These are phyloP conservation scores for Drosophila parabipectinata DNA, from an alignment of 1,140 invertebrate species.

Conservation along the genomic window DNA sequence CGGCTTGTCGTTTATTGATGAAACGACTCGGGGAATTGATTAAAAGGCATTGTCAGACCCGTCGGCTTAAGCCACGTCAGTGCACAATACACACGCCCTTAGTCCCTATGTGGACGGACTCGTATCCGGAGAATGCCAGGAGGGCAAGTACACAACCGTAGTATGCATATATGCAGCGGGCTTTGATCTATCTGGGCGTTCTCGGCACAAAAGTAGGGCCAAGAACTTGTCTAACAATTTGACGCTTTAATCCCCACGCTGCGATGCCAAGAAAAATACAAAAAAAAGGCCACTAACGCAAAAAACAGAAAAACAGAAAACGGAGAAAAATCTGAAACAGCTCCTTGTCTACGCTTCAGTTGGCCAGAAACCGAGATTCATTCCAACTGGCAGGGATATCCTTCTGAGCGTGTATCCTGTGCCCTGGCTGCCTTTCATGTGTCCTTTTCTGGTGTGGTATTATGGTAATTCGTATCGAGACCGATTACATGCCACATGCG, in stretches of 20 bases:
- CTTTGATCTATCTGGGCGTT: conserved; percentile 65
- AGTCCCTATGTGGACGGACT: background rate
- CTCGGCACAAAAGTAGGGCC: conserved; percentile 10
- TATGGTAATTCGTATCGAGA: conserved; percentile 80
- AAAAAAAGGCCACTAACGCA: background rate
- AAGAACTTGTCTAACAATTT: conserved; percentile 67
- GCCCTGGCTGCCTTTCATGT: conserved; percentile 16
- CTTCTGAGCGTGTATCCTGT: conserved; percentile 9
- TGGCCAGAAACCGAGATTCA: conserved; percentile 61
- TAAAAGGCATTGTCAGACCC: conserved; percentile 70
- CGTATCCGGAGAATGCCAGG: background rate
- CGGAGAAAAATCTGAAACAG: conserved; percentile 24
- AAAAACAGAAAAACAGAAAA: background rate
- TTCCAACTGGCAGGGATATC: conserved; percentile 22
- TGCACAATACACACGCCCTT: conserved; percentile 35
- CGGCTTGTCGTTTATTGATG: conserved; percentile 58
- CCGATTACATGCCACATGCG: conserved; percentile 78
- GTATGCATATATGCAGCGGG: conserved; percentile 26
- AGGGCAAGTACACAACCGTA: background rate
- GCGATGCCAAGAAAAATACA: conserved; percentile 8
- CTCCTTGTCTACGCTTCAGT: conserved; percentile 49
- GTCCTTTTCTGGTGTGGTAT: conserved; percentile 65
- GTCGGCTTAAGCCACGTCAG: conserved; percentile 54
- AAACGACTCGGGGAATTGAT: conserved; percentile 70
- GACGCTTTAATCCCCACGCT: conserved; percentile 69